These are phyloP conservation scores for Anguilla japonica DNA, from an alignment of 2,113 vertebrate genomes.

Conservation along the genomic window DNA sequence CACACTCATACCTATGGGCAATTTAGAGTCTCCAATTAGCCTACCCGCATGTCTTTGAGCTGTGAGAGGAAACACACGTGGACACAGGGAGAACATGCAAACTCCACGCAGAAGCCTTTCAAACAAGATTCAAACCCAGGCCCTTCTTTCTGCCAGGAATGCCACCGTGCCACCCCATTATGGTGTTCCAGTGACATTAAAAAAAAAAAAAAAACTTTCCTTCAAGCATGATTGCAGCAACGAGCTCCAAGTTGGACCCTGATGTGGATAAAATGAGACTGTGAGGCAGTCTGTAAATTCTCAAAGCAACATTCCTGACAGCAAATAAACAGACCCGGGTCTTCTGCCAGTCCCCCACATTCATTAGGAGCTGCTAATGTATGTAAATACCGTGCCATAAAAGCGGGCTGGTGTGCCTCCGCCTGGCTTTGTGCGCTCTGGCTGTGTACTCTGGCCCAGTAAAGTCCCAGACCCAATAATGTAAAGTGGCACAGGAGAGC, in stretches of 20 bases:
- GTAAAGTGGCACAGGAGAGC: neutral
- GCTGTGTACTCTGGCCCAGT: neutral
- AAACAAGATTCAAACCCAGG: too few relatives aligned
- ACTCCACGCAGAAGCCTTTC: too few relatives aligned
- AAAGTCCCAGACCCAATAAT: constrained; percentile 10
- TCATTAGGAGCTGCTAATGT: neutral
- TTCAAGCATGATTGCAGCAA: neutral
- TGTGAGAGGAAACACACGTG: too few relatives aligned
- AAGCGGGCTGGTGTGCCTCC: neutral
- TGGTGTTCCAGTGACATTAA: neutral
- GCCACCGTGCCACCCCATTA: too few relatives aligned
- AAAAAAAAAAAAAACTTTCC: neutral
- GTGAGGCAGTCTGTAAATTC: neutral
- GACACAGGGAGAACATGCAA: too few relatives aligned
- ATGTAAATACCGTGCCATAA: neutral
- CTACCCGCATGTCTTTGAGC: too few relatives aligned
- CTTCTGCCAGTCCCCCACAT: neutral
- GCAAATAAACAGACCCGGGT: neutral
- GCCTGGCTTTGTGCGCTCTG: neutral
- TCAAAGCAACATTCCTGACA: neutral
- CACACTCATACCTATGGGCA: too few relatives aligned
- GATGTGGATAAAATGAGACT: neutral
- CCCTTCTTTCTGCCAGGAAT: too few relatives aligned
- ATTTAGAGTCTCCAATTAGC: too few relatives aligned
- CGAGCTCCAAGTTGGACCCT: neutral